phyloP scores from a whole-genome alignment of 1,140 invertebrate genomes.

The Drosophila repleta region DNA sequence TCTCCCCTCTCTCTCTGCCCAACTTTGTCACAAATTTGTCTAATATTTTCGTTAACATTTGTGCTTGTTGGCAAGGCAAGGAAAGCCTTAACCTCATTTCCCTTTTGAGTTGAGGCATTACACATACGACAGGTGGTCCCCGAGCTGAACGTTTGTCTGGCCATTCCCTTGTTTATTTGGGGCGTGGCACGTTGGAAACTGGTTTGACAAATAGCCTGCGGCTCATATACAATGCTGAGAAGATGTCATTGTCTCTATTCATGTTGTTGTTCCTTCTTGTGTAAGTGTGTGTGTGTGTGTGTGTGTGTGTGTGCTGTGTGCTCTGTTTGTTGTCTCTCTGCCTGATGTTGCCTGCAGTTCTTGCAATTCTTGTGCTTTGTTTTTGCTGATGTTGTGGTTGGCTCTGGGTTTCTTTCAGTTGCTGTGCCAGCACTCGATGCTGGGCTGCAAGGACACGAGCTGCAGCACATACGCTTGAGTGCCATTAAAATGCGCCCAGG shows the following conservation, averaged over 20 bases:
- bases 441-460: slow-evolving; percentile 34
- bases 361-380: slow-evolving; percentile 31
- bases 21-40: background rate
- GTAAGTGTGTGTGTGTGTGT: slow-evolving; percentile 6
- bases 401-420: slow-evolving; percentile 19
- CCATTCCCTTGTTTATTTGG: slow-evolving; percentile 34
- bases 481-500: slow-evolving; percentile 50
- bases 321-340: slow-evolving; percentile 1
- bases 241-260: slow-evolving; percentile 61
- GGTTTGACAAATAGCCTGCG: slow-evolving; percentile 52
- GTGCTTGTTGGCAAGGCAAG: background rate
- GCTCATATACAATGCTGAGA: slow-evolving; percentile 45
- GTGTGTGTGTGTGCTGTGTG: slow-evolving; percentile 4
- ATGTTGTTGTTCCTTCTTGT: slow-evolving; percentile 34
- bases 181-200: slow-evolving; percentile 42
- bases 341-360: slow-evolving; percentile 32
- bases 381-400: slow-evolving; percentile 46
- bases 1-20: no score
- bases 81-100: slow-evolving; percentile 40
- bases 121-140: slow-evolving; percentile 45
- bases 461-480: slow-evolving; percentile 43
- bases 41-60: background rate
- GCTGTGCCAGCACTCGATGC: slow-evolving; percentile 20
- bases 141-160: slow-evolving; percentile 1
- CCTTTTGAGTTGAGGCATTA: slow-evolving; percentile 17